These are phyloP conservation scores for Gasteruption jaculator DNA, from an alignment of 2,888 invertebrate genomes.

Conservation along the genomic window DNA sequence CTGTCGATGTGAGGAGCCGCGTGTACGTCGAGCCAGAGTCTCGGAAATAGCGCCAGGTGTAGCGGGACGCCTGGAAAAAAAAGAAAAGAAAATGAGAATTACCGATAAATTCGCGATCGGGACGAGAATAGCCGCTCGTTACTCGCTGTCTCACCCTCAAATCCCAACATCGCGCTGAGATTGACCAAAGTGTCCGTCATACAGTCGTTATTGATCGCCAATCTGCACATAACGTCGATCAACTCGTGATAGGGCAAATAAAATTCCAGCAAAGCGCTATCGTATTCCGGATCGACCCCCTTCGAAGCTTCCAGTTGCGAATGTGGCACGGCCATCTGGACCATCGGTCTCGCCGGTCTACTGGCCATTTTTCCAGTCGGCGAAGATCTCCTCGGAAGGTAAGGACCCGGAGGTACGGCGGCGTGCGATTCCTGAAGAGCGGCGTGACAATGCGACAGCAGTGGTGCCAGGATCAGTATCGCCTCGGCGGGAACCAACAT, in stretches of 20 bases:
- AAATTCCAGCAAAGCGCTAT: conserved; percentile 69
- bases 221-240: conserved; percentile 79
- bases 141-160: conserved; percentile 60
- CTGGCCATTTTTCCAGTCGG: conserved; percentile 62
- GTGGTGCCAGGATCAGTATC: conserved; percentile 77
- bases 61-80: conserved; percentile 63
- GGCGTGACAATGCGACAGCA: conserved; percentile 79
- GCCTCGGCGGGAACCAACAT: conserved; percentile 75
- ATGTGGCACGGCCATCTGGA: conserved; percentile 79
- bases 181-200: conserved; percentile 82
- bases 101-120: too few species aligned
- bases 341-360: conserved; percentile 74
- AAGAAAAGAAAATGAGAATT: background rate
- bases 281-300: conserved; percentile 75
- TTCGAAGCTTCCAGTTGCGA: conserved; percentile 68
- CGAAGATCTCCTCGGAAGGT: conserved; percentile 69
- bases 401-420: conserved; percentile 69
- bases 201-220: conserved; percentile 84
- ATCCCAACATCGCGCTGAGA: conserved; percentile 83
- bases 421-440: conserved; percentile 72
- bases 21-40: conserved; percentile 87
- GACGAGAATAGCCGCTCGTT: background rate
- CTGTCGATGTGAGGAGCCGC: conserved; percentile 70
- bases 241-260: conserved; percentile 87
- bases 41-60: conserved; percentile 84